Percentiles rank a stretch among this genome's conserved stretches.
These are phyloP conservation scores for Planococcus citri DNA, from an alignment of 1,140 invertebrate species.

Conservation along the genomic window DNA sequence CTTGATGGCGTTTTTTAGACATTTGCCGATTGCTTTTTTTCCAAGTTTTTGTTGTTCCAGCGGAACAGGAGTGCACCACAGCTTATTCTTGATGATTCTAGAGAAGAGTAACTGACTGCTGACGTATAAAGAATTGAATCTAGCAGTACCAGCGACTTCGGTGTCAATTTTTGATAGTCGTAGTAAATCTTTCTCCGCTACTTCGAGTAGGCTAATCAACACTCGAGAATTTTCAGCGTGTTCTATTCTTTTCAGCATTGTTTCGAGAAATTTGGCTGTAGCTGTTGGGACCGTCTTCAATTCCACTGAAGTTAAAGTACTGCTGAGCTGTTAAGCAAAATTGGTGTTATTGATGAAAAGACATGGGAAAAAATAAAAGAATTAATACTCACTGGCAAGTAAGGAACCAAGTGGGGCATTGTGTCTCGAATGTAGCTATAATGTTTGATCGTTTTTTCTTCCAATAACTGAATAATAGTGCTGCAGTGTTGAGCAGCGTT, in stretches of 20 bases:
- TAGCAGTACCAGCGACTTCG: slow-evolving; percentile 50
- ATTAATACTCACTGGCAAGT: slow-evolving; percentile 47
- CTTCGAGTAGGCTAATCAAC: slow-evolving; percentile 50
- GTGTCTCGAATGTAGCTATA: slow-evolving; percentile 90
- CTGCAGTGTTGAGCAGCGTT: slow-evolving; percentile 84
- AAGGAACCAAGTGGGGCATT: slow-evolving; percentile 81
- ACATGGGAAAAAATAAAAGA: neutral
- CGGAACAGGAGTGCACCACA: slow-evolving; percentile 39
- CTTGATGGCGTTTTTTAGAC: slow-evolving; percentile 58
- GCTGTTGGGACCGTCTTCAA: slow-evolving; percentile 32
- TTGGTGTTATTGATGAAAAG: neutral
- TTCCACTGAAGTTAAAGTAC: slow-evolving; percentile 21
- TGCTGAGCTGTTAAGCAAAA: slow-evolving; percentile 19
- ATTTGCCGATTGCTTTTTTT: slow-evolving; percentile 45
- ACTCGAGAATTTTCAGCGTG: slow-evolving; percentile 46
- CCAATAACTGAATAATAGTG: slow-evolving; percentile 82
- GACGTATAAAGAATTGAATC: slow-evolving; percentile 74
- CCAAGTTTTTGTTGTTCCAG: slow-evolving; percentile 36
- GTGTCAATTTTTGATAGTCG: slow-evolving; percentile 75
- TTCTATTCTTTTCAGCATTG: slow-evolving; percentile 56
- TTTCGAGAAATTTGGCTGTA: slow-evolving; percentile 46
- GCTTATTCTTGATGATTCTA: slow-evolving; percentile 32
- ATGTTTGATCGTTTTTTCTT: slow-evolving; percentile 80
- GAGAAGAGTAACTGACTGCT: slow-evolving; percentile 42
- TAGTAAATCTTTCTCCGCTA: slow-evolving; percentile 55